phyloP scores from a whole-genome alignment of 2,888 invertebrate genomes.

The Bombylius major region DNA sequence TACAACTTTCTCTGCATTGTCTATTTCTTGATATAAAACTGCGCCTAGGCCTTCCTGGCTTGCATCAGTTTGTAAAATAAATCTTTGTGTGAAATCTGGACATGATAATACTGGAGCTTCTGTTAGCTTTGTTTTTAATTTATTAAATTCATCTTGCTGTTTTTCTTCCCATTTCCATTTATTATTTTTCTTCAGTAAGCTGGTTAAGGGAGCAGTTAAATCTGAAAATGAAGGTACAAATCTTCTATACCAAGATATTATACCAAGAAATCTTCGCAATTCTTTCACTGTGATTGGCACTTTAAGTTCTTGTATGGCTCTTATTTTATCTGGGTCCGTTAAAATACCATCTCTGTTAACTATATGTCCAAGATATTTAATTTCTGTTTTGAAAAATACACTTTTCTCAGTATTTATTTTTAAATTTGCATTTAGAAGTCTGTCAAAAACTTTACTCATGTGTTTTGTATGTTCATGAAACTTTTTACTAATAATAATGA shows the following conservation, averaged over 20 bases:
- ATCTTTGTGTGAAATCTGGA: slow-evolving; percentile 1
- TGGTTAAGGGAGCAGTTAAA: neutral
- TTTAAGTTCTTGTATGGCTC: neutral
- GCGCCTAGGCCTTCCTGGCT: too few species aligned
- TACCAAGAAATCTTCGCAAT: too few species aligned
- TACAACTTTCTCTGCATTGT: slow-evolving; percentile 11
- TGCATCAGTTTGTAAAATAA: neutral
- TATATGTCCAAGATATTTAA: slow-evolving; percentile 6
- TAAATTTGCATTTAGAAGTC: neutral
- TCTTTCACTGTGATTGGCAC: neutral
- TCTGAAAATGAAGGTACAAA: slow-evolving; percentile 1
- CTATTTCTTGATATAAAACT: neutral
- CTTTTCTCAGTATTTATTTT: neutral
- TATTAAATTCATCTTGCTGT: neutral
- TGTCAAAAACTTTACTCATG: neutral
- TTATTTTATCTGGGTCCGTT: slow-evolving; percentile 1
- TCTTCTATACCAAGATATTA: neutral
- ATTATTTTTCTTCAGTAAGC: neutral
- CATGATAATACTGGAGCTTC: neutral
- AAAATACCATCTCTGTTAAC: neutral
- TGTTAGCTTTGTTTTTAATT: neutral
- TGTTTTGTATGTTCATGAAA: slow-evolving; percentile 2
- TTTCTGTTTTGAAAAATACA: neutral
- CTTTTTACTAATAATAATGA: neutral
- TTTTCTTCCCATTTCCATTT: neutral